phyloP scores from a whole-genome alignment of 1,140 invertebrate species.

The Epicauta chinensis region DNA sequence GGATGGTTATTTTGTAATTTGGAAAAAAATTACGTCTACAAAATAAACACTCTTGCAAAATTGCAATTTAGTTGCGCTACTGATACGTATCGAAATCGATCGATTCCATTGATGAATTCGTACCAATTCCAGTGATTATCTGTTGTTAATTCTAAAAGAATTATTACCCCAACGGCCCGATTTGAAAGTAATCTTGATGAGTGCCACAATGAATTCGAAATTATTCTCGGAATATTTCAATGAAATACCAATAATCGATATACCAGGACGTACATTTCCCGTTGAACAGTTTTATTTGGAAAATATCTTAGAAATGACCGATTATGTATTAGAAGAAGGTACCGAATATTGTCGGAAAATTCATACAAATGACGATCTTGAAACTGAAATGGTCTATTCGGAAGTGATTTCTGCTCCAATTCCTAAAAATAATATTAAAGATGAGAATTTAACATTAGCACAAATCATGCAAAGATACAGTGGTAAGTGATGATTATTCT shows the following conservation, averaged over 20 bases:
- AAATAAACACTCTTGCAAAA: too few relatives aligned
- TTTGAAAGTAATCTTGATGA: slow-evolving; percentile 80
- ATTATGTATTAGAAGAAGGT: slow-evolving; percentile 66
- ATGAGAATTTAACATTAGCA: slow-evolving; percentile 60
- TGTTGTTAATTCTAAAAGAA: slow-evolving; percentile 72
- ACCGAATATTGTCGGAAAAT: slow-evolving; percentile 60
- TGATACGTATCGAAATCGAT: not conserved
- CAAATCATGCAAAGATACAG: slow-evolving; percentile 56
- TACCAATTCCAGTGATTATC: slow-evolving; percentile 60
- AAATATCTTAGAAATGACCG: slow-evolving; percentile 62
- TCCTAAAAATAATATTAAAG: slow-evolving; percentile 56
- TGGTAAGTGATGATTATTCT: slow-evolving; percentile 36
- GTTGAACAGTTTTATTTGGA: slow-evolving; percentile 75
- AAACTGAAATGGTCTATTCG: slow-evolving; percentile 49
- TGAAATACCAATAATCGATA: slow-evolving; percentile 60
- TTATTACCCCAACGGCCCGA: slow-evolving; percentile 61
- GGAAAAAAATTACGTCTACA: too few relatives aligned
- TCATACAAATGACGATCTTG: slow-evolving; percentile 49
- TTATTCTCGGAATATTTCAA: slow-evolving; percentile 75
- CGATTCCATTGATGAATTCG: not conserved
- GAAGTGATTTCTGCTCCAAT: slow-evolving; percentile 45
- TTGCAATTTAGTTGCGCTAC: too few relatives aligned
- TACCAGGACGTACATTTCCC: slow-evolving; percentile 74
- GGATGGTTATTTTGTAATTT: too few relatives aligned
- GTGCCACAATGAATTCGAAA: slow-evolving; percentile 75